A percentile compares a stretch with the other conserved stretches of the same genome.
Evolutionary conservation across 2,113 vertebrate species (phyloP).

Genomic region (Ancistrus triradiatus): DNA sequence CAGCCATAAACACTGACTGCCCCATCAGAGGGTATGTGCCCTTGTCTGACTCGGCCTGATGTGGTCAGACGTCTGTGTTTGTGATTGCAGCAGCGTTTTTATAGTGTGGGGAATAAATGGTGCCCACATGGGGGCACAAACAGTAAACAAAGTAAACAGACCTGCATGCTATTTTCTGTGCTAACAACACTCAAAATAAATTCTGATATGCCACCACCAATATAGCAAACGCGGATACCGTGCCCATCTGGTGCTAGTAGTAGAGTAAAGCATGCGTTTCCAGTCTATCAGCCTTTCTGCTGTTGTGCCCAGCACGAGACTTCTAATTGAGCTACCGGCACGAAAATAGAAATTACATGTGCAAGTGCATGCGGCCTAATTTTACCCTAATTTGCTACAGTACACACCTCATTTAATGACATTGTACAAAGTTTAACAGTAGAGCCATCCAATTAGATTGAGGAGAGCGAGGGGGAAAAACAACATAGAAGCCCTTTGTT

Average conservation of each 20-base stretch:
- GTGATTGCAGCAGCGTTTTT: constrained; percentile 27
- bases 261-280: background rate
- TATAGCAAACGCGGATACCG: background rate
- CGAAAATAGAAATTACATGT: constrained; percentile 35
- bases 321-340: constrained; percentile 25
- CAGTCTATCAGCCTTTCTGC: background rate
- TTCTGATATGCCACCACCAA: background rate
- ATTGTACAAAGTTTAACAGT: constrained; percentile 47
- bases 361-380: constrained; percentile 51
- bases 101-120: constrained; percentile 1
- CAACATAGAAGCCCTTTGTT: constrained; percentile 6
- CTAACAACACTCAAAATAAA: constrained; percentile 10
- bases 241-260: constrained; percentile 15
- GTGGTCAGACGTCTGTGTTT: constrained; percentile 38
- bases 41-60: constrained; percentile 19
- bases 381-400: constrained; percentile 53
- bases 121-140: constrained; percentile 20
- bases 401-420: constrained; percentile 61
- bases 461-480: constrained; percentile 28
- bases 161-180: background rate
- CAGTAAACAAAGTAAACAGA: constrained; percentile 11
- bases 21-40: constrained; percentile 17
- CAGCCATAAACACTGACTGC: constrained; percentile 21
- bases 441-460: constrained; percentile 55
- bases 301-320: constrained; percentile 40